phyloP scores from a whole-genome alignment of 2,888 invertebrate genomes.

The Hydrotaea cyrtoneurina region DNA sequence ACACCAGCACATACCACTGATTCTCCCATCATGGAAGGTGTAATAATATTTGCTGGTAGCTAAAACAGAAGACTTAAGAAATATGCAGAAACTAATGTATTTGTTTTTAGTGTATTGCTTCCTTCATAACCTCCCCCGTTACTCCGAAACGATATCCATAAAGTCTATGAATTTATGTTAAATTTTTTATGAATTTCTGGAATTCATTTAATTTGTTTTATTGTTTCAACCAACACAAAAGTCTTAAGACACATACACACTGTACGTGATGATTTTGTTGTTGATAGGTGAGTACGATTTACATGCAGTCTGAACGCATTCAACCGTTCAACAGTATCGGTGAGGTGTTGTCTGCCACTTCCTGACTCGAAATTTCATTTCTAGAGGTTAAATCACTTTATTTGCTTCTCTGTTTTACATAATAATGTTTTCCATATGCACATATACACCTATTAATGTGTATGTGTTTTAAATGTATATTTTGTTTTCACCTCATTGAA shows the following conservation, averaged over 20 bases:
- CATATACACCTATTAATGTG: background rate
- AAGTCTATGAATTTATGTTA: no score
- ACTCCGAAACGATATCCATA: no score
- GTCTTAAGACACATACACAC: slow-evolving; percentile 35
- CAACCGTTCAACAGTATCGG: background rate
- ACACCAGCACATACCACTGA: no score
- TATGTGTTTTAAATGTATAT: background rate
- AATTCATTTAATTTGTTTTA: background rate
- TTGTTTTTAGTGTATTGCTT: no score
- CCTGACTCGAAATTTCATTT: slow-evolving; percentile 45
- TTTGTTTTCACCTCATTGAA: slow-evolving; percentile 42
- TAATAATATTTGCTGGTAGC: no score
- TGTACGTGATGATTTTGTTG: background rate
- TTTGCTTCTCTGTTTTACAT: background rate
- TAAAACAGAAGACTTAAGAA: no score
- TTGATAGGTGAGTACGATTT: background rate
- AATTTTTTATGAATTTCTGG: no score
- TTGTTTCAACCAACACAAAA: slow-evolving; percentile 20
- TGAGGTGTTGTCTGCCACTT: slow-evolving; percentile 30
- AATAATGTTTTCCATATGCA: background rate
- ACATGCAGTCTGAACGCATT: background rate
- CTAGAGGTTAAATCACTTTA: slow-evolving; percentile 48
- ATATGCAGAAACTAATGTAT: no score
- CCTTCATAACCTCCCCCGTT: no score
- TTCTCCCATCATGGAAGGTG: no score